phyloP scores from a whole-genome alignment of 2,888 invertebrate species.

The Cybosia mesomella region DNA sequence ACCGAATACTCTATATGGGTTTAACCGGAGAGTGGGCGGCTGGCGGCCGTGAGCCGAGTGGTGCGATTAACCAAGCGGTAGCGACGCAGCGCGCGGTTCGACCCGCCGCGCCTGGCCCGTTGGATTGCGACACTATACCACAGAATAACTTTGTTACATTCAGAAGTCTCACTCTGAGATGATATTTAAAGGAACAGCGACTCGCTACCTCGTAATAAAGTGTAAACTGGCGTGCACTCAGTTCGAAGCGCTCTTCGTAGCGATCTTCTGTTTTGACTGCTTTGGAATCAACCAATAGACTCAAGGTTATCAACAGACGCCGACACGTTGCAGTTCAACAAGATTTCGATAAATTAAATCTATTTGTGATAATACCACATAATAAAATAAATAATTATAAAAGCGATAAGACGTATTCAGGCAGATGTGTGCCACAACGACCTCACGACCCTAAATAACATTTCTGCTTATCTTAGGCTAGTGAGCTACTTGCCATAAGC shows the following conservation, averaged over 20 bases:
- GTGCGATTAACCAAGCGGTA: constrained; percentile 73
- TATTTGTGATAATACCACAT: not conserved
- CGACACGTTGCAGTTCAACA: not conserved
- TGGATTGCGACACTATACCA: constrained; percentile 72
- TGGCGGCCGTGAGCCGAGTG: constrained; percentile 81
- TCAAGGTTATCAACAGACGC: not conserved
- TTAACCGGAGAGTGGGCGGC: constrained; percentile 84
- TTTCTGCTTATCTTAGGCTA: not conserved
- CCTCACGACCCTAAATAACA: not conserved
- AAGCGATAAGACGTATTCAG: not conserved
- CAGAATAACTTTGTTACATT: constrained; percentile 54
- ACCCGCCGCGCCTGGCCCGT: constrained; percentile 46
- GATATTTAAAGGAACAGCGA: not conserved
- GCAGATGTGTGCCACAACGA: not conserved
- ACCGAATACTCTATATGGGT: constrained; percentile 81
- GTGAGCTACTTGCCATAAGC: not conserved
- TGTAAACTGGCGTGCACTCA: not conserved
- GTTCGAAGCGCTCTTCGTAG: not conserved
- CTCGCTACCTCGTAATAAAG: not conserved
- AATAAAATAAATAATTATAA: not conserved
- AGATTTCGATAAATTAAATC: not conserved
- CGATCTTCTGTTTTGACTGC: not conserved
- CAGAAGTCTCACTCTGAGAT: not conserved
- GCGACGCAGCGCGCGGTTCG: constrained; percentile 20
- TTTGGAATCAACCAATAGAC: not conserved